phyloP scores from a whole-genome alignment of 1,140 invertebrate species.

The Drosophila serrata region DNA sequence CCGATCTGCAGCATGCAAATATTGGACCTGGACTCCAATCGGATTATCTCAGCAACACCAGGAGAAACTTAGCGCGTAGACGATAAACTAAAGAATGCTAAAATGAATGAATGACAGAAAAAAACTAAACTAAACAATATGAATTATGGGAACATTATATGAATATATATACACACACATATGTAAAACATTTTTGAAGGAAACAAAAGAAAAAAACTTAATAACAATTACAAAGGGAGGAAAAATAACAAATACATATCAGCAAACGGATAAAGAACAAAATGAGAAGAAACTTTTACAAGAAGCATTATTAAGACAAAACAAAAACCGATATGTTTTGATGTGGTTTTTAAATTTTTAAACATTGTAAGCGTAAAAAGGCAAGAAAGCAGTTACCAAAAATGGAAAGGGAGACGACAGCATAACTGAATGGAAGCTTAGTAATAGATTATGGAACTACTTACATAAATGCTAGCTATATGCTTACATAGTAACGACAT shows the following conservation, averaged over 20 bases:
- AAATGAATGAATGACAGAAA: slow-evolving; percentile 35
- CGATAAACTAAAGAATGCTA: slow-evolving; percentile 66
- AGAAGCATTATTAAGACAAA: slow-evolving; percentile 44
- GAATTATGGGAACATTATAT: slow-evolving; percentile 85
- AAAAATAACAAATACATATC: slow-evolving; percentile 84
- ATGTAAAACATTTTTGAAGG: slow-evolving; percentile 66
- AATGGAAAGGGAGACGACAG: slow-evolving; percentile 25
- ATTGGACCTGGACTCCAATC: slow-evolving; percentile 38
- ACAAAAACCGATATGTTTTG: slow-evolving; percentile 76
- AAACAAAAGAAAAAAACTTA: slow-evolving; percentile 41
- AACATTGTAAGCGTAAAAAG: slow-evolving; percentile 71
- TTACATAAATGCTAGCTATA: slow-evolving; percentile 48
- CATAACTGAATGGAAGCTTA: slow-evolving; percentile 47
- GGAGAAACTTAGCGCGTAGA: slow-evolving; percentile 54
- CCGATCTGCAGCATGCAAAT: slow-evolving; percentile 30
- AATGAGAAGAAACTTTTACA: slow-evolving; percentile 59
- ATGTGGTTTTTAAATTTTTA: slow-evolving; percentile 79
- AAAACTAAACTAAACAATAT: slow-evolving; percentile 78
- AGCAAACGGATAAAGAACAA: slow-evolving; percentile 67
- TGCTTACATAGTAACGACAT: slow-evolving; percentile 58
- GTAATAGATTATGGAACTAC: slow-evolving; percentile 53
- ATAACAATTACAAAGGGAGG: slow-evolving; percentile 55
- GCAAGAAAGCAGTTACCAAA: slow-evolving; percentile 78
- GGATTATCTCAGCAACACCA: slow-evolving; percentile 18
- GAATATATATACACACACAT: slow-evolving; percentile 58